These are phyloP conservation scores for Sciurus vulgaris DNA, from an alignment of 2,797 vertebrate species.

Conservation along the genomic window DNA sequence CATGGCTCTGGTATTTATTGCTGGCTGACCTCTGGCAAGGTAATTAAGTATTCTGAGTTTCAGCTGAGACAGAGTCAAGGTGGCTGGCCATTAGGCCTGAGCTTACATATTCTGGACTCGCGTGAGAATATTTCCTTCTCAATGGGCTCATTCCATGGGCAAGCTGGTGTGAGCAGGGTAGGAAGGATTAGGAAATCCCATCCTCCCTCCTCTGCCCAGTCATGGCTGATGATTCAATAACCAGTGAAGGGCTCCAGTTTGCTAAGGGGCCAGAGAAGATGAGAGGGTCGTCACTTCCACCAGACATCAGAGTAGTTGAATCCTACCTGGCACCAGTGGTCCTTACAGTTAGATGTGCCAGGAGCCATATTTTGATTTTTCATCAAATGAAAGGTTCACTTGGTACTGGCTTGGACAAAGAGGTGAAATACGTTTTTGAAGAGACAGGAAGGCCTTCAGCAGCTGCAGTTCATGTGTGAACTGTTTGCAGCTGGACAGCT, in stretches of 20 bases:
- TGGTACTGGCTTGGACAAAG: not conserved
- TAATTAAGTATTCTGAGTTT: not conserved
- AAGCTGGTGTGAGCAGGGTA: not conserved
- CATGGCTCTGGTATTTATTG: not conserved
- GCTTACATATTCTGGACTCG: not conserved
- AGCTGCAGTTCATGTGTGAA: not conserved
- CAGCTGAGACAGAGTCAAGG: not conserved
- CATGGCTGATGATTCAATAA: not conserved
- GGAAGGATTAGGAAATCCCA: not conserved
- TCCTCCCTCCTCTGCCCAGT: not conserved
- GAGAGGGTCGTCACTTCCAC: not conserved
- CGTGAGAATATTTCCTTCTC: not conserved
- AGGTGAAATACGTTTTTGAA: not conserved
- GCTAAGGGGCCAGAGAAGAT: not conserved
- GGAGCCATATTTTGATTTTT: not conserved
- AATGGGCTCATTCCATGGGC: not conserved
- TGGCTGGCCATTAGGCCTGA: not conserved
- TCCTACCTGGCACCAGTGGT: not conserved
- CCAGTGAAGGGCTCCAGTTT: not conserved
- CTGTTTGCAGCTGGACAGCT: not conserved
- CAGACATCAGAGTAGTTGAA: not conserved
- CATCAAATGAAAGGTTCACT: not conserved
- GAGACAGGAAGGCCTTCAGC: not conserved
- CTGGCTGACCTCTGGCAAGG: not conserved
- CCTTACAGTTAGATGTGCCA: not conserved